Conservation (phyloP, 2,797 vertebrate genomes). For the Semaprochilodus insignis region DNA sequence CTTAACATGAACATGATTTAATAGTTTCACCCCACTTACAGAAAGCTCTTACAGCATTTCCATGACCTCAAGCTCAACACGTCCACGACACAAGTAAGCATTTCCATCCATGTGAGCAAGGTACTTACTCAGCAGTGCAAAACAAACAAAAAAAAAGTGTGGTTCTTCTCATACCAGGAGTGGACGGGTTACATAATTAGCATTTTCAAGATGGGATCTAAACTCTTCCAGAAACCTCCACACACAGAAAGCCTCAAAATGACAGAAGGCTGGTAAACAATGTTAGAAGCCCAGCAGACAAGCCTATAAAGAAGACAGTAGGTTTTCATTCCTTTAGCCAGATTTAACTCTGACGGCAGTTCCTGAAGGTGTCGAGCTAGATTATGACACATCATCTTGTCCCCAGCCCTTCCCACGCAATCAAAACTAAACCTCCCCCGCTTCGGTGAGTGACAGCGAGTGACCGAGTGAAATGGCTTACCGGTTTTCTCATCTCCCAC, state of each 20-base stretch:
- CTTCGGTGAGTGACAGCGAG: background rate
- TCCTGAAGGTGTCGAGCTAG: background rate
- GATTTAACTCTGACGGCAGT: constrained; percentile 15
- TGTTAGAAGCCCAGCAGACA: background rate
- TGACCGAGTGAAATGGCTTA: constrained; percentile 65
- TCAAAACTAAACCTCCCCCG: background rate
- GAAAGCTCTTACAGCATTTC: background rate
- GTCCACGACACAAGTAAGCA: background rate
- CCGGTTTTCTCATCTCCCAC: constrained; percentile 81
- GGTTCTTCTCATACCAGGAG: background rate
- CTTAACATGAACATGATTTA: background rate
- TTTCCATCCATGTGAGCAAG: background rate
- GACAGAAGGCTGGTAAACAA: background rate
- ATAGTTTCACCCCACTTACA: background rate
- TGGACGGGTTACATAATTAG: background rate
- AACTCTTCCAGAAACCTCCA: background rate
- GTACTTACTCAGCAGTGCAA: too few species aligned
- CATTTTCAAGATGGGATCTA: too few species aligned
- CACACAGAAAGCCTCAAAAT: background rate
- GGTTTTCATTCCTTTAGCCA: background rate
- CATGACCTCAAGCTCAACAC: background rate
- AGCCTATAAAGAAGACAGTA: background rate
- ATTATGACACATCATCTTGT: background rate
- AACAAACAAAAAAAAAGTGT: too few species aligned
- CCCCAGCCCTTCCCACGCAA: background rate